Evolutionary conservation across 2,888 invertebrate species (phyloP).

Genomic region (Diloba caeruleocephala): DNA sequence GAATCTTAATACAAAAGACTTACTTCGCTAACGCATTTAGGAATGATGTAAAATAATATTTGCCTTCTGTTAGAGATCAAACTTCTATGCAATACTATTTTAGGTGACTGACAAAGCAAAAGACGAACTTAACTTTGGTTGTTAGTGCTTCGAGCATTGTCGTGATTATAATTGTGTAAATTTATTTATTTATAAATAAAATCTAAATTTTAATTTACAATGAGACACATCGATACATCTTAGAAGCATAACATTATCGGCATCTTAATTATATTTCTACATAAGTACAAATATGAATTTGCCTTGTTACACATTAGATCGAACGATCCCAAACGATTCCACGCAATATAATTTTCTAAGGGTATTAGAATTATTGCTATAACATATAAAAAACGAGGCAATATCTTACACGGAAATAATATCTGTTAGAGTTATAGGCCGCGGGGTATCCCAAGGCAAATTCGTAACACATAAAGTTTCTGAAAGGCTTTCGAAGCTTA

Average conservation of each 20-base stretch:
- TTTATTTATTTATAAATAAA: conserved; percentile 1
- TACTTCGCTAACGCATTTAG: conserved; percentile 44
- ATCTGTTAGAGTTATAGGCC: conserved; percentile 26
- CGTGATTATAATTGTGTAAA: conserved; percentile 21
- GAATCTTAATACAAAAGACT: conserved; percentile 36
- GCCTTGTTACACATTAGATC: conserved; percentile 29
- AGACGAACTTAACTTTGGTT: conserved; percentile 56
- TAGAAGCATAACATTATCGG: conserved; percentile 20
- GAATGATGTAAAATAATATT: conserved; percentile 53
- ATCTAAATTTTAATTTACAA: conserved; percentile 30
- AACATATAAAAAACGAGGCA: conserved; percentile 37
- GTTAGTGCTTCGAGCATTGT: conserved; percentile 54
- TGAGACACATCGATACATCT: conserved; percentile 28
- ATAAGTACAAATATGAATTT: conserved; percentile 58
- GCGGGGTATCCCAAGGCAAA: conserved; percentile 47
- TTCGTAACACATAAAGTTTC: conserved; percentile 37
- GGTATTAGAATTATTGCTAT: conserved; percentile 38
- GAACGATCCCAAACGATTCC: conserved; percentile 5
- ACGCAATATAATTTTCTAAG: conserved; percentile 28
- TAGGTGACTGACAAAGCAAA: conserved; percentile 32
- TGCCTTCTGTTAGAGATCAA: conserved; percentile 54
- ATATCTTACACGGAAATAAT: conserved; percentile 40
- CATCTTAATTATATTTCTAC: conserved; percentile 44
- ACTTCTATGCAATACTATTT: conserved; percentile 38
- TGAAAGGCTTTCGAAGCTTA: conserved; percentile 25